Evolutionary conservation across 2,113 vertebrate genomes (phyloP).

Genomic region (Cacatua alba): DNA sequence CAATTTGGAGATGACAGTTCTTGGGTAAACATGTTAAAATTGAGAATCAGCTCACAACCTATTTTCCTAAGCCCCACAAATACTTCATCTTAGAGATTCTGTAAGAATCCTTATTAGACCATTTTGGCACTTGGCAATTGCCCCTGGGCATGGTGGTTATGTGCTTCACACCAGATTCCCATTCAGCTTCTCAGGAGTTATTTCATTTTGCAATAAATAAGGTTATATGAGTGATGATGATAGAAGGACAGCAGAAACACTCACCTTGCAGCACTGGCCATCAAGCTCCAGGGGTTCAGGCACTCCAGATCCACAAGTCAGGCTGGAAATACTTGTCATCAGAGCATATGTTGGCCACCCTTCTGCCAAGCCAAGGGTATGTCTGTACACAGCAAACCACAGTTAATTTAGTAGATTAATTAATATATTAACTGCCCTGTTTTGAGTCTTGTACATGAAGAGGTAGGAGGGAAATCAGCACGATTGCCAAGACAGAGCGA

Average conservation of each 20-base stretch:
- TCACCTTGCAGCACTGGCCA: neutral
- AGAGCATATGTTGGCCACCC: neutral
- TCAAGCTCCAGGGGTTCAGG: neutral
- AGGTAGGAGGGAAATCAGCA: too few relatives aligned
- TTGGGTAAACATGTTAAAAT: neutral
- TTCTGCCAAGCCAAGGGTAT: constrained; percentile 14
- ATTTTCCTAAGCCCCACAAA: neutral
- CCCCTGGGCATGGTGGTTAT: neutral
- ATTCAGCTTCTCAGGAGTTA: neutral
- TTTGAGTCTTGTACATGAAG: neutral
- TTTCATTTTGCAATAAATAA: neutral
- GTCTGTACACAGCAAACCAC: constrained; percentile 11
- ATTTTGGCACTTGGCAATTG: neutral
- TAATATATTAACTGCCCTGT: constrained; percentile 1
- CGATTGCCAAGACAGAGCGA: too few relatives aligned
- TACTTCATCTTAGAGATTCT: neutral
- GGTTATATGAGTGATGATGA: neutral
- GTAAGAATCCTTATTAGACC: neutral
- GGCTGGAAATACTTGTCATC: neutral
- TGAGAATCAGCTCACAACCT: neutral
- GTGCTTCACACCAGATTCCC: neutral
- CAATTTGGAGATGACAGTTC: neutral
- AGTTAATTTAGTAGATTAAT: constrained; percentile 50
- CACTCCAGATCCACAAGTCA: neutral
- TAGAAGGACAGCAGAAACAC: neutral